Evolutionary conservation across 2,888 invertebrate genomes (phyloP).

Genomic region (Aspidiotus destructor): DNA sequence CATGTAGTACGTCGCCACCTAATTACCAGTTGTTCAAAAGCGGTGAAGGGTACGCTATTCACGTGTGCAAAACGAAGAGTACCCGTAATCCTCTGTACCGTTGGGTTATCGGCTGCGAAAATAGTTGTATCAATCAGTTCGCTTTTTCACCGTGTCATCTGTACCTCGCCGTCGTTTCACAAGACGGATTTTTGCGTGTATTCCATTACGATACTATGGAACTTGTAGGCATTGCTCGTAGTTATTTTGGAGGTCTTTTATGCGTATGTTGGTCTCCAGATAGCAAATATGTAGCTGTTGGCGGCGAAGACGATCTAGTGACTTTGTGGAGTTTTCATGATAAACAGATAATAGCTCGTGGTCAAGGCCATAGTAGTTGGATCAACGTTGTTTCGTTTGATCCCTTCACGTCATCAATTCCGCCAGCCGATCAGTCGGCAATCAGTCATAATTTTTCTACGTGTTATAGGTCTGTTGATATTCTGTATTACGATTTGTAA

Average conservation of each 20-base stretch:
- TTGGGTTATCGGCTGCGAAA: conserved; percentile 74
- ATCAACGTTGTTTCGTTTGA: conserved; percentile 94
- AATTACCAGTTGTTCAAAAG: conserved; percentile 91
- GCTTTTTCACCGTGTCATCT: conserved; percentile 91
- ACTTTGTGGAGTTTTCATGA: conserved; percentile 94
- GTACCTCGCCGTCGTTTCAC: conserved; percentile 86
- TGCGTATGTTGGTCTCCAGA: conserved; percentile 99
- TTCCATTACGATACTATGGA: conserved; percentile 98
- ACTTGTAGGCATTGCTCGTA: conserved; percentile 80
- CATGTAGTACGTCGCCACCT: conserved; percentile 80
- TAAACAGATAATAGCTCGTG: conserved; percentile 87
- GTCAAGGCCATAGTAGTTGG: conserved; percentile 97
- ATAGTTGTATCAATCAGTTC: conserved; percentile 86
- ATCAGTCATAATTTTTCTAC: conserved; percentile 43
- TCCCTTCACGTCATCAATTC: conserved; percentile 43
- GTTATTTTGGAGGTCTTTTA: conserved; percentile 95
- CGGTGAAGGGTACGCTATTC: conserved; percentile 86
- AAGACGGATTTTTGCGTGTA: conserved; percentile 88
- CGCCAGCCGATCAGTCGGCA: conserved; percentile 12
- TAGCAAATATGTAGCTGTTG: conserved; percentile 86
- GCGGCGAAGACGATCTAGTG: conserved; percentile 97
- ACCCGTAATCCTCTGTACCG: conserved; percentile 91
- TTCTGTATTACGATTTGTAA: neutral
- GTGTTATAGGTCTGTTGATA: conserved; percentile 49
- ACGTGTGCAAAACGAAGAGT: conserved; percentile 92